phyloP scores from a whole-genome alignment of 2,797 vertebrate species.

The Monodelphis domestica region DNA sequence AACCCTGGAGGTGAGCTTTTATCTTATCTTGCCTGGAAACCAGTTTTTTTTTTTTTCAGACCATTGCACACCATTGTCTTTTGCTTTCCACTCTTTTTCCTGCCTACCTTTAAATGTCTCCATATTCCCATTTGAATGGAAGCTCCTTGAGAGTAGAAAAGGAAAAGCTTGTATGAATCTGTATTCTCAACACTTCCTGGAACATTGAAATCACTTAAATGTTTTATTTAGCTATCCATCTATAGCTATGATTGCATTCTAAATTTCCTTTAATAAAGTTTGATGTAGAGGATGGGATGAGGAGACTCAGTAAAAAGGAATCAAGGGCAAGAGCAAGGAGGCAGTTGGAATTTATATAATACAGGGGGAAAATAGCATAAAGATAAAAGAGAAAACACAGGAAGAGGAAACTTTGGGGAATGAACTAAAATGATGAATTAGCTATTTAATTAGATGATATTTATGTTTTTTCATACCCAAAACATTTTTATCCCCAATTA shows the following conservation, averaged over 20 bases:
- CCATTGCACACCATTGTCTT: background rate
- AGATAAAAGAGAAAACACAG: background rate
- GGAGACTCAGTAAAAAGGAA: background rate
- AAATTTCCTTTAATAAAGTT: background rate
- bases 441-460: background rate
- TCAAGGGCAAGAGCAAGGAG: background rate
- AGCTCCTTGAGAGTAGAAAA: background rate
- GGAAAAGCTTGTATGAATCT: background rate
- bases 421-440: background rate
- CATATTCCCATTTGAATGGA: background rate
- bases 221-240: background rate
- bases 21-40: background rate
- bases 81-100: background rate
- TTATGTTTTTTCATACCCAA: background rate
- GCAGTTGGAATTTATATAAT: background rate
- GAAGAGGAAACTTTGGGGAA: background rate
- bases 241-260: background rate
- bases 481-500: background rate
- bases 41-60: background rate
- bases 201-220: background rate
- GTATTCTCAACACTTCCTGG: background rate
- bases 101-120: background rate
- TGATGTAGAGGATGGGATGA: background rate
- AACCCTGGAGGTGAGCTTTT: background rate
- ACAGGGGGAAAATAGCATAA: background rate